Base-by-base conservation (phyloP, 2,797 vertebrate genomes). In the Sparidentex hasta region DNA sequence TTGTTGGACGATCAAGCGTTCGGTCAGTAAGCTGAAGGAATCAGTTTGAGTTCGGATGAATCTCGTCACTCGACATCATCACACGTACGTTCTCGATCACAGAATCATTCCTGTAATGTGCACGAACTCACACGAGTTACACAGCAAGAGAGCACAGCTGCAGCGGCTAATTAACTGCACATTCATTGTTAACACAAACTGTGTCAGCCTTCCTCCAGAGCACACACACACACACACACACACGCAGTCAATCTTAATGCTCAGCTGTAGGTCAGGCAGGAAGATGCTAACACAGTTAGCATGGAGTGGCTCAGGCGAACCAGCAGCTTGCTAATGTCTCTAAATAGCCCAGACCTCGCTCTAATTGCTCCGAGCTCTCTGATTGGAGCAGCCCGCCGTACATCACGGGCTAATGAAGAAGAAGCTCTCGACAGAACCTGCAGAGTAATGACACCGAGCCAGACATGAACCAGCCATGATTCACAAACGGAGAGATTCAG, bases 121-220 rank as follows among this genome's bases (percentile, higher is more conserved):
- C 68, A 63, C 23, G 5, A 13, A 83, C 82, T 76, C 56, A 72
- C 63, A 75, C 65, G 72, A 50, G 63, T 44, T 27, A 4, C 41
- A 71, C 17, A 17, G 41, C 25, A 33, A 23, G 47, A 58, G 25
- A 58, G 77, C 73, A 48, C 80, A 82, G 75, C 72, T 73, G 69
- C 69, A 63, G 46, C 0, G 0, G 43, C 52, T 84, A 88, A 90
- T 90, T 81, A 86, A 91, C 72, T 65, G 76, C 66, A 74, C 58
- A 79, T 88, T 87, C 79, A 88, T 78, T 80, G 76, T 79, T 65
- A 69, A 80, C 81, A 71, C 78, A 76, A 57, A 81, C 63, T 20
- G 68, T 69, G 64, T 81, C 50, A 67, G 71, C 1, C 47, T 3
- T 61, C 56, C 38, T 11, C 52, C 56, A 52, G 17, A 55, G 48